phyloP scores from a whole-genome alignment of 2,888 invertebrate species.

The Zygogramma bicolorata region DNA sequence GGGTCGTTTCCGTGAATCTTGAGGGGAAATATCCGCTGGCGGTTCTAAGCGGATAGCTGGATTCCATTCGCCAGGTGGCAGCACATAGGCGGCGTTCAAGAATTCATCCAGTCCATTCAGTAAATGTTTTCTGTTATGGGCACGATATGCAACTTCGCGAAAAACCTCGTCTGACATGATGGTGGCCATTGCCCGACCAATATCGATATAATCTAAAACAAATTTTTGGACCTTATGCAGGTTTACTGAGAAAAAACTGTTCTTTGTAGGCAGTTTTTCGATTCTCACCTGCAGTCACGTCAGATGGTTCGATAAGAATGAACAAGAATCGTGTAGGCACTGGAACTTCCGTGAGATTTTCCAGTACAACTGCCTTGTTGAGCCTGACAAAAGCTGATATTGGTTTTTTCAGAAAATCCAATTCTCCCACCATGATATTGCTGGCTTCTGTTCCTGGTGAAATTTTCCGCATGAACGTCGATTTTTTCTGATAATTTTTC shows the following conservation, averaged over 20 bases:
- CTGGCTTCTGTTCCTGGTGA: conserved; percentile 97
- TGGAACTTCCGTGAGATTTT: conserved; percentile 96
- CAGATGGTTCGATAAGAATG: conserved; percentile 87
- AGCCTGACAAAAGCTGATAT: conserved; percentile 94
- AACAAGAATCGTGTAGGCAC: conserved; percentile 96
- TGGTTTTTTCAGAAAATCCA: conserved; percentile 93
- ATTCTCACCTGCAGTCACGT: conserved; percentile 45
- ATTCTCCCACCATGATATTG: conserved; percentile 97
- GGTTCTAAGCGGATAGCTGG: conserved; percentile 95
- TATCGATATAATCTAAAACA: conserved; percentile 86
- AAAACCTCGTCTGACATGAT: conserved; percentile 99
- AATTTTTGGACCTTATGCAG: too few species aligned
- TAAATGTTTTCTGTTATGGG: conserved; percentile 88
- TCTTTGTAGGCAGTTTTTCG: too few species aligned
- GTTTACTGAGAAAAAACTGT: too few species aligned
- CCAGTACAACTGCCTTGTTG: conserved; percentile 88
- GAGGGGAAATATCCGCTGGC: conserved; percentile 91
- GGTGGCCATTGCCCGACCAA: conserved; percentile 97
- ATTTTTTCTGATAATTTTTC: conserved; percentile 69
- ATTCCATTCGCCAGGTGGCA: conserved; percentile 99
- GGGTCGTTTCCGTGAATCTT: conserved; percentile 78
- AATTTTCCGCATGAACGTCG: conserved; percentile 95
- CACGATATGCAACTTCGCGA: conserved; percentile 96
- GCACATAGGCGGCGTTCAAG: conserved; percentile 93
- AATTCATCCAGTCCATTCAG: conserved; percentile 97